Evolutionary conservation across 2,888 invertebrate genomes (phyloP).

Genomic region (Aquatica leii): DNA sequence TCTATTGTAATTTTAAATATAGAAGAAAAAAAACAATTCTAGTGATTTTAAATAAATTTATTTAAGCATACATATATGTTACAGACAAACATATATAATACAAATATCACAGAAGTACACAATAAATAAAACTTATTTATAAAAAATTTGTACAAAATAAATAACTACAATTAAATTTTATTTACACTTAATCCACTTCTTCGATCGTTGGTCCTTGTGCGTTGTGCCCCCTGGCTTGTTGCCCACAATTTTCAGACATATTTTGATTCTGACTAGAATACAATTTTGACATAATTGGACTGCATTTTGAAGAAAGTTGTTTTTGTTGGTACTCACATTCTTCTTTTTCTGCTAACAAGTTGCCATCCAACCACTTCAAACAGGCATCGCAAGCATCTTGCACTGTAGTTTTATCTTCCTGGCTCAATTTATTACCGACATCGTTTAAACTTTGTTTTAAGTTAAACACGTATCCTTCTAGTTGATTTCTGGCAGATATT

Average conservation of each 20-base stretch:
- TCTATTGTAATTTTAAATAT: too few relatives aligned
- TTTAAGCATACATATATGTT: too few relatives aligned
- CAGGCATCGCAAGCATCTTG: conserved; percentile 65
- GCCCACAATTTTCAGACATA: conserved; percentile 38
- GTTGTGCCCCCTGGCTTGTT: conserved; percentile 40
- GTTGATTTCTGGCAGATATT: too few relatives aligned
- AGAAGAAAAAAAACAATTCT: too few relatives aligned
- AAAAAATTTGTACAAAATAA: too few relatives aligned
- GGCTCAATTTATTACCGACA: too few relatives aligned
- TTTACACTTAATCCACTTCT: too few relatives aligned
- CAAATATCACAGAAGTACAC: too few relatives aligned
- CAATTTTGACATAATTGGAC: conserved; percentile 68
- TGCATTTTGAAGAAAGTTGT: neutral
- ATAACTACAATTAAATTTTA: conserved; percentile 50
- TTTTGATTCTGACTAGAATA: conserved; percentile 46
- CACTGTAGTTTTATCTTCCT: conserved; percentile 65
- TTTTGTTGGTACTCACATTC: neutral
- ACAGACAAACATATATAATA: too few relatives aligned
- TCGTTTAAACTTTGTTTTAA: conserved; percentile 71
- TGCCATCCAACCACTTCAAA: conserved; percentile 70
- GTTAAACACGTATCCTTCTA: too few relatives aligned
- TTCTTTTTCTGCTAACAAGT: neutral
- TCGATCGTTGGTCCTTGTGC: conserved; percentile 41
- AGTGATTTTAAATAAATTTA: too few relatives aligned
- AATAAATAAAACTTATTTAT: too few relatives aligned